phyloP scores from a whole-genome alignment of 2,797 vertebrate genomes.

The Tapera naevia region DNA sequence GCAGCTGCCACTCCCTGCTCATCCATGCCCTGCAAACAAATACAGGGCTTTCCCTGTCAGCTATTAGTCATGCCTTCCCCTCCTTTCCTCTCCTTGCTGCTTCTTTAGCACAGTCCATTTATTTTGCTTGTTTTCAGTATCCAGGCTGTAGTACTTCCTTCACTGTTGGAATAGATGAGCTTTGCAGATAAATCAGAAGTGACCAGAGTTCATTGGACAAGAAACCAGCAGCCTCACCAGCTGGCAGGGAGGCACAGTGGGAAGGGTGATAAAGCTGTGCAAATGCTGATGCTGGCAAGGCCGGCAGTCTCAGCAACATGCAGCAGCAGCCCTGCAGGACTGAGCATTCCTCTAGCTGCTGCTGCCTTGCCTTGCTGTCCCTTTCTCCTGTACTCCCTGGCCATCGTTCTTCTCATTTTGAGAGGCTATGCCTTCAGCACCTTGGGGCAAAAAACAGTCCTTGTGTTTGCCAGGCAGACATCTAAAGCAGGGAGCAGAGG shows the following conservation, averaged over 20 bases:
- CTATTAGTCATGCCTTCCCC: not conserved
- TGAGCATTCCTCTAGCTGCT: not conserved
- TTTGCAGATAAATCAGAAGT: not conserved
- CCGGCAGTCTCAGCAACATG: not conserved
- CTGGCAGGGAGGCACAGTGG: too few species aligned
- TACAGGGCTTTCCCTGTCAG: not conserved
- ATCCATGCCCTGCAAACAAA: not conserved
- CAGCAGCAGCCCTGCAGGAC: not conserved
- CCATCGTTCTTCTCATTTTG: not conserved
- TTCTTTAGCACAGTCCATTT: rapidly evolving
- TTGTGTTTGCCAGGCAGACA: not conserved
- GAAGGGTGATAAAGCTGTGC: not conserved
- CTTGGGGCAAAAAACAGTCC: too few species aligned
- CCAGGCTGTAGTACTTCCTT: not conserved
- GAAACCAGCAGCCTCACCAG: not conserved
- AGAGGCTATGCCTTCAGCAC: not conserved
- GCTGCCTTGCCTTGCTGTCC: not conserved
- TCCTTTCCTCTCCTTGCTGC: not conserved
- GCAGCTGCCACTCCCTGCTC: not conserved
- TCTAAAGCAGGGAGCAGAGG: not conserved
- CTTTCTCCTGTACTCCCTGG: not conserved
- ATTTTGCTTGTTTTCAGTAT: not conserved
- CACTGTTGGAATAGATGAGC: not conserved
- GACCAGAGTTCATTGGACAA: not conserved
- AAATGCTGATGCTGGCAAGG: not conserved